Evolutionary conservation across 2,888 invertebrate species (phyloP).

Genomic region (Sepioteuthis lessoniana): DNA sequence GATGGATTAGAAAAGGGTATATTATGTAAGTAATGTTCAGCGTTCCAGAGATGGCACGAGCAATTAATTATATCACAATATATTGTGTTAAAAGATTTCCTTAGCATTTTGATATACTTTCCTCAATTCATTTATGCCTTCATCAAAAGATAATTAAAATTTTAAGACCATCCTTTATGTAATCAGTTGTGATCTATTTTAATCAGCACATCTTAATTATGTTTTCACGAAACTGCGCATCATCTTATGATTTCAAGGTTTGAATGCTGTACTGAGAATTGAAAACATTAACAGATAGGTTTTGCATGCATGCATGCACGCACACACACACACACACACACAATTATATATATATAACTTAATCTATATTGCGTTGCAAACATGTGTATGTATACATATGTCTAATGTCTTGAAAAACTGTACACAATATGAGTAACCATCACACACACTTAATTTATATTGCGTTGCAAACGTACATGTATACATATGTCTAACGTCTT

Average conservation of each 20-base stretch:
- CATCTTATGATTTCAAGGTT: not conserved
- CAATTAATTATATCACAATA: not conserved
- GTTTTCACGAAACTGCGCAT: not conserved
- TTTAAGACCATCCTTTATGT: not conserved
- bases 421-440: not conserved
- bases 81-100: not conserved
- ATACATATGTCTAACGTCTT: not conserved
- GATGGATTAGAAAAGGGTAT: not conserved
- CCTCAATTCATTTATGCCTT: not conserved
- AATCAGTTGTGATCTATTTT: not conserved
- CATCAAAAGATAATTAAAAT: not conserved
- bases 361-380: no score
- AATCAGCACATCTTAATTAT: not conserved
- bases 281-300: not conserved
- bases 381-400: no score
- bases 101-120: not conserved
- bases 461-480: no score
- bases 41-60: not conserved
- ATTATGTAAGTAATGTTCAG: not conserved
- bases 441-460: no score
- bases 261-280: not conserved
- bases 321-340: no score
- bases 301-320: not conserved
- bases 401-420: not conserved
- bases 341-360: no score